Evolutionary conservation across 2,797 vertebrate species (phyloP).

Genomic region (Enteromius radiatus): DNA sequence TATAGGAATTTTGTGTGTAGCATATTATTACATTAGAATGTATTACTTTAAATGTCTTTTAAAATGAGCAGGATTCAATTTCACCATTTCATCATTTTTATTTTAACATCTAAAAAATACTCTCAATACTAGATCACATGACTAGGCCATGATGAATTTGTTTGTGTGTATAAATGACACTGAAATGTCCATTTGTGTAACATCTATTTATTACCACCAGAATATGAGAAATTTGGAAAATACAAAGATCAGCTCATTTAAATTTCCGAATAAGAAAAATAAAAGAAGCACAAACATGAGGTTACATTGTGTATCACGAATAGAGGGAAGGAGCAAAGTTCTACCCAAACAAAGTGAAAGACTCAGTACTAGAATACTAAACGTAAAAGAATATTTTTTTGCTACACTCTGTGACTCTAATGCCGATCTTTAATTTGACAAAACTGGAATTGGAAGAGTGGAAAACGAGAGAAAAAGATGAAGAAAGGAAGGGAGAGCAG

Average conservation of each 20-base stretch:
- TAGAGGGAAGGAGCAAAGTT: constrained; percentile 69
- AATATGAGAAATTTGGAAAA: constrained; percentile 86
- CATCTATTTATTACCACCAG: constrained; percentile 86
- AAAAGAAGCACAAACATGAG: constrained; percentile 79
- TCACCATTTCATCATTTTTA: background rate
- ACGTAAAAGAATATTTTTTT: constrained; percentile 67
- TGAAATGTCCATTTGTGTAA: constrained; percentile 69
- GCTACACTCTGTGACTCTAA: constrained; percentile 63
- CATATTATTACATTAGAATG: no score
- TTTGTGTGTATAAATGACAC: constrained; percentile 10
- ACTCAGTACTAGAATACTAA: constrained; percentile 62
- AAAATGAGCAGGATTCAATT: background rate
- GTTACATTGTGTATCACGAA: constrained; percentile 79
- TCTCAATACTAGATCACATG: background rate
- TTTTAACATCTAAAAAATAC: background rate
- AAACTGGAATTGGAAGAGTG: background rate
- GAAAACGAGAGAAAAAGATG: constrained; percentile 37
- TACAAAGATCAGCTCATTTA: constrained; percentile 85
- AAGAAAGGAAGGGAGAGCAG: constrained; percentile 38
- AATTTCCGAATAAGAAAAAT: constrained; percentile 82
- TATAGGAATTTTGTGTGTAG: no score
- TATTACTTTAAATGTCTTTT: background rate
- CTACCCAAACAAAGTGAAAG: constrained; percentile 63
- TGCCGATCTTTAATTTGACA: constrained; percentile 55
- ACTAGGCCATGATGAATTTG: background rate